These are phyloP conservation scores for Patella vulgata DNA, from an alignment of 1,140 invertebrate species.

Conservation along the genomic window DNA sequence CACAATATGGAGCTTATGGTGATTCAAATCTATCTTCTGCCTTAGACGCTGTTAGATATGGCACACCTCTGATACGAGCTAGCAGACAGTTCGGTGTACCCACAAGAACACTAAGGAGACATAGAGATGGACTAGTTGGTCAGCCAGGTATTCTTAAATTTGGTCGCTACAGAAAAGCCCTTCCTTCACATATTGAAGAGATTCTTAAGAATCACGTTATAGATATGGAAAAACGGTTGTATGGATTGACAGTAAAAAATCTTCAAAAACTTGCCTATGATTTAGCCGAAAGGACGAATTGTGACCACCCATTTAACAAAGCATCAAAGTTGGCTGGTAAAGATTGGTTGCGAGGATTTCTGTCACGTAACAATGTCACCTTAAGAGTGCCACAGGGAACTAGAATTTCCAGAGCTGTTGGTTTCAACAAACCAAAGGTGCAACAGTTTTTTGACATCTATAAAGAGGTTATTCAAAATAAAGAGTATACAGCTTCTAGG, in stretches of 20 bases:
- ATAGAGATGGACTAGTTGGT: not conserved
- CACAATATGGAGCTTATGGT: not conserved
- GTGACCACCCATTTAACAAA: conserved; percentile 16
- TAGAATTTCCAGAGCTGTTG: conserved; percentile 65
- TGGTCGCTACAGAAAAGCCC: not conserved
- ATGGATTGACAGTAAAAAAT: conserved; percentile 3
- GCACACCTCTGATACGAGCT: not conserved
- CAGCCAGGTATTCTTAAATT: not conserved
- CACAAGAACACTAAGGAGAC: not conserved
- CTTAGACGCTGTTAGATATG: not conserved
- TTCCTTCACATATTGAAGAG: not conserved
- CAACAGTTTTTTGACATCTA: conserved; percentile 60
- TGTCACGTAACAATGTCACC: conserved; percentile 66
- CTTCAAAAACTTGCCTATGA: conserved; percentile 13
- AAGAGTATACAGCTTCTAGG: conserved; percentile 4
- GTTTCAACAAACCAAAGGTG: conserved; percentile 68
- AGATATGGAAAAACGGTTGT: not conserved
- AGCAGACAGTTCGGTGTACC: not conserved
- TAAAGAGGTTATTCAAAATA: conserved; percentile 27
- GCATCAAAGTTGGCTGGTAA: conserved; percentile 56
- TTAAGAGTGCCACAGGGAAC: conserved; percentile 64
- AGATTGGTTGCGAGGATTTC: conserved; percentile 67
- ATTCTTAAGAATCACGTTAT: not conserved
- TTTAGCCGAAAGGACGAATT: conserved; percentile 1
- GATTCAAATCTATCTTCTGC: not conserved